phyloP scores from a whole-genome alignment of 2,888 invertebrate species.

The Erebia palarica region DNA sequence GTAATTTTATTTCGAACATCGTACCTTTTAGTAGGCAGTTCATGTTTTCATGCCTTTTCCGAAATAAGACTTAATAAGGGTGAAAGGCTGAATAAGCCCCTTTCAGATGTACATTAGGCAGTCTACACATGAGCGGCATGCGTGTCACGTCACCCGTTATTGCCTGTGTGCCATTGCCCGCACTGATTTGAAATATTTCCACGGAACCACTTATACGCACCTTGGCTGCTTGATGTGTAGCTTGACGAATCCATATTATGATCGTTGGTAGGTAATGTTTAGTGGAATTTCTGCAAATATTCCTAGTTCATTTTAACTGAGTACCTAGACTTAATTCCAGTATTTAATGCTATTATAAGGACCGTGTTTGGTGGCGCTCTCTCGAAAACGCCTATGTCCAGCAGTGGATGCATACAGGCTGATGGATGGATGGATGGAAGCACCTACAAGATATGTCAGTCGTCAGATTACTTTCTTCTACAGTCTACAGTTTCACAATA shows the following conservation, averaged over 20 bases:
- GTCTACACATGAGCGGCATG: slow-evolving; percentile 68
- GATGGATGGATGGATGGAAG: too few relatives aligned
- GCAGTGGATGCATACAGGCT: too few relatives aligned
- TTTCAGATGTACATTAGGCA: slow-evolving; percentile 73
- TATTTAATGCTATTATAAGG: too few relatives aligned
- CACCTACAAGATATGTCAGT: too few relatives aligned
- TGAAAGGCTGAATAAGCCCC: slow-evolving; percentile 59
- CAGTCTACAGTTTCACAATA: too few relatives aligned
- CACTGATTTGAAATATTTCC: slow-evolving; percentile 81
- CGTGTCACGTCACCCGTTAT: slow-evolving; percentile 78
- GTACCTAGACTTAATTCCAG: too few relatives aligned
- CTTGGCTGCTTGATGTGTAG: slow-evolving; percentile 51
- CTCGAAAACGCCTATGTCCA: too few relatives aligned
- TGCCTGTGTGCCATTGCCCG: slow-evolving; percentile 71
- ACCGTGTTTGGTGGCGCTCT: too few relatives aligned
- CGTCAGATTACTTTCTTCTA: too few relatives aligned
- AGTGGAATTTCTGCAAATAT: not conserved
- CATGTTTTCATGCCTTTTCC: slow-evolving; percentile 43
- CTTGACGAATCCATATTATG: slow-evolving; percentile 25
- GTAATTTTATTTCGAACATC: slow-evolving; percentile 17
- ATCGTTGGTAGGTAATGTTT: slow-evolving; percentile 19
- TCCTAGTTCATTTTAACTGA: slow-evolving; percentile 14
- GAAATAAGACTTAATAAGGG: slow-evolving; percentile 68
- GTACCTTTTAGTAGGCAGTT: slow-evolving; percentile 15
- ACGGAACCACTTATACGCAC: slow-evolving; percentile 80